A percentile compares a stretch with the other conserved stretches of the same genome.
phyloP scores from a whole-genome alignment of 2,113 vertebrate genomes.

The Motacilla tschutschensis region DNA sequence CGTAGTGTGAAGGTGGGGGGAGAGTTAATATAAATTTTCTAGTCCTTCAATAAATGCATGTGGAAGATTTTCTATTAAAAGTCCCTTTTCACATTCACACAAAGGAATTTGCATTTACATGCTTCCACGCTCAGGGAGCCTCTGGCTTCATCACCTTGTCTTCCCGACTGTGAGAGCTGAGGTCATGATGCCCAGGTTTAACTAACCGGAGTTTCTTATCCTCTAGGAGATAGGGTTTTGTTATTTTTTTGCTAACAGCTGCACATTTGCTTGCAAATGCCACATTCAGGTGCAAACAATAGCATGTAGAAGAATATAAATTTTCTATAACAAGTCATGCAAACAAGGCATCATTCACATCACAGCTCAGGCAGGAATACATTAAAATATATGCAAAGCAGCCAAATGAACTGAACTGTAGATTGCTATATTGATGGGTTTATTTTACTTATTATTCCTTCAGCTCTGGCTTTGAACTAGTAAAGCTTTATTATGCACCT shows the following conservation, averaged over 20 bases:
- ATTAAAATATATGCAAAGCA: conserved; percentile 4
- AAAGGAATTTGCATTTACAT: conserved; percentile 21
- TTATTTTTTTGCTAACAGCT: neutral
- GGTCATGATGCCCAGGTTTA: neutral
- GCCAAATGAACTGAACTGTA: neutral
- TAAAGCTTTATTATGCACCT: neutral
- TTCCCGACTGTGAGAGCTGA: neutral
- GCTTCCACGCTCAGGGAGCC: neutral
- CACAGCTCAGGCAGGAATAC: neutral
- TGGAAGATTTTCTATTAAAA: neutral
- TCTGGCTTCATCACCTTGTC: neutral
- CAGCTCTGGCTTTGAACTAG: neutral
- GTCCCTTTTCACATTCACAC: neutral
- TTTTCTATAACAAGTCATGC: neutral
- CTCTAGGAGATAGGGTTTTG: neutral
- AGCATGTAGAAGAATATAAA: neutral
- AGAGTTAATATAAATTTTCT: neutral
- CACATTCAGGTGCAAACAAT: neutral
- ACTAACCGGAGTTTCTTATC: neutral
- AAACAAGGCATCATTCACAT: neutral
- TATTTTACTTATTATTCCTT: conserved; percentile 17
- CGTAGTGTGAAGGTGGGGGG: neutral
- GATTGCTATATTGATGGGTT: neutral
- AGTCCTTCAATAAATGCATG: neutral
- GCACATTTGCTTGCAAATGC: neutral